These are phyloP conservation scores for Heloderma charlesbogerti DNA, from an alignment of 2,113 vertebrate genomes.

Conservation along the genomic window DNA sequence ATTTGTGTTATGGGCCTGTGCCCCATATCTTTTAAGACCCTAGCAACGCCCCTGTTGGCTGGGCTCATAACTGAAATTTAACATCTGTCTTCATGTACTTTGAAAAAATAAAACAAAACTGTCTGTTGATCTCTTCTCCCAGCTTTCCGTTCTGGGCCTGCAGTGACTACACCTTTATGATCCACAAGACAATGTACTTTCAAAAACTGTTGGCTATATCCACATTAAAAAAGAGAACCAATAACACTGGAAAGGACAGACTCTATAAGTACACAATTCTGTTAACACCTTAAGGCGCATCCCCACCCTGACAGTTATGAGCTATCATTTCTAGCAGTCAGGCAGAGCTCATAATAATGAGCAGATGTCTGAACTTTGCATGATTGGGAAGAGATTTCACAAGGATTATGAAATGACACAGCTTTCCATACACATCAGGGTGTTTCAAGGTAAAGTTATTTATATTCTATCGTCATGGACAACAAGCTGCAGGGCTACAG, in stretches of 20 bases:
- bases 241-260: slow-evolving; percentile 45
- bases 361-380: slow-evolving; percentile 69
- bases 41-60: too few species aligned
- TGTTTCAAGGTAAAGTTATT: slow-evolving; percentile 53
- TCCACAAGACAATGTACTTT: slow-evolving; percentile 31
- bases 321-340: slow-evolving; percentile 56
- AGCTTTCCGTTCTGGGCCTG: slow-evolving; percentile 40
- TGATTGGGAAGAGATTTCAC: slow-evolving; percentile 57
- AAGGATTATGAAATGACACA: slow-evolving; percentile 61
- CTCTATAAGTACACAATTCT: slow-evolving; percentile 37
- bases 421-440: slow-evolving; percentile 50
- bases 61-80: slow-evolving; percentile 11
- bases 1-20: too few species aligned
- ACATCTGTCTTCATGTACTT: slow-evolving; percentile 32
- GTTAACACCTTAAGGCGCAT: slow-evolving; percentile 46
- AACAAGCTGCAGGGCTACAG: neutral
- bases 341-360: slow-evolving; percentile 55
- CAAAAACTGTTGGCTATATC: slow-evolving; percentile 18
- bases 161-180: slow-evolving; percentile 36
- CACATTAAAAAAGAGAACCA: slow-evolving; percentile 41
- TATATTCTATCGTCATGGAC: slow-evolving; percentile 1
- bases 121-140: slow-evolving; percentile 45
- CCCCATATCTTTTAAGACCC: too few species aligned
- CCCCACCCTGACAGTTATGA: slow-evolving; percentile 22
- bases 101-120: slow-evolving; percentile 40